Base-by-base conservation (phyloP, 1,140 invertebrate species). In the Bacillus rossius region DNA sequence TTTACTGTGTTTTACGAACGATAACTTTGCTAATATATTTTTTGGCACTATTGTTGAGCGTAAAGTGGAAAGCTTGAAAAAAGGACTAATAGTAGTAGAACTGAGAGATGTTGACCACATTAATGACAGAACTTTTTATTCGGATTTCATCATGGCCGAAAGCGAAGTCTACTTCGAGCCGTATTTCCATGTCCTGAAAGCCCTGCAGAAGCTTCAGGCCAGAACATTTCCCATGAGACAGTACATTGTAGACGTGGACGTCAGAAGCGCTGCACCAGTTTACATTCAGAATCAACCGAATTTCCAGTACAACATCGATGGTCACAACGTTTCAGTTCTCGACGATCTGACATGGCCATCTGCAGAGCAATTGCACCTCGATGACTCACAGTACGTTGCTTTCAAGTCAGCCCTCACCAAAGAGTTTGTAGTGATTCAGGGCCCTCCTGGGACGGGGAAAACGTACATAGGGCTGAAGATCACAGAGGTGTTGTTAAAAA, bases 391-490 rank as follows among this genome's bases (percentile, higher is more conserved):
- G 67, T 73, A 73, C 41, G 65, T 67, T 14, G 85, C 86, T 0
- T 82, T 80, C 59, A 69, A 75, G 60, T 71, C 79, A 25, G 83
- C 84, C 0, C 62, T 88, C 13, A 81, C 75, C 0, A 75, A 79
- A 45, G 81, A 87, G 65, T 82, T 88, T 62, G 75, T 81, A 2
- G 73, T 94, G 1, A 52, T 52, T 8, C 47, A 54, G 42, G 55
- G 85, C 0, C 84, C 85, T 10, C 89, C 89, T 1, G 89, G 89
- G 3, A 91, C 88, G 1, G 89, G 89, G 0, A 92, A 92, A 74
- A 91, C 89, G 0, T 87, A 76, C 66, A 65, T 91, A n/a, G 88
- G 86, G 2, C 71, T 88, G 8, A 79, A 86, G 73, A 76, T 90
- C 29, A 77, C 82, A 0, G 71, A 81, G 59, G 78, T 77, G 2